These are phyloP conservation scores for Drosophila rufa DNA, from an alignment of 1,140 invertebrate species.

Conservation along the genomic window DNA sequence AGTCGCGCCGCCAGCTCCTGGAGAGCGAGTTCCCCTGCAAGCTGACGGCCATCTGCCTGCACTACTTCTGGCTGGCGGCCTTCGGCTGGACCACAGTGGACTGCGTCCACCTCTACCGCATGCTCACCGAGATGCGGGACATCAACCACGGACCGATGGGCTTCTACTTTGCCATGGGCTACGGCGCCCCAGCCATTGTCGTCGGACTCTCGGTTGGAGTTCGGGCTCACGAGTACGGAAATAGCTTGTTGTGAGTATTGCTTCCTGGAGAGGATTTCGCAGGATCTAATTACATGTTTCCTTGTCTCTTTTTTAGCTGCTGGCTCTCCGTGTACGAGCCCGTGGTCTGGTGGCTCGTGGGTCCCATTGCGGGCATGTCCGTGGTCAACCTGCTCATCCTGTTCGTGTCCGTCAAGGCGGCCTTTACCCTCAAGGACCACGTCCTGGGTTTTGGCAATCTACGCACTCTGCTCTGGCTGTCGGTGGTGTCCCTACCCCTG, in stretches of 20 bases:
- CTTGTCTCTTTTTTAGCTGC: slow-evolving; percentile 88
- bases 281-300: neutral
- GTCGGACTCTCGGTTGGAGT: slow-evolving; percentile 96
- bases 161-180: slow-evolving; percentile 97
- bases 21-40: slow-evolving; percentile 95
- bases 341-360: slow-evolving; percentile 96
- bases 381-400: slow-evolving; percentile 92
- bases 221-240: slow-evolving; percentile 97
- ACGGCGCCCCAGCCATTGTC: slow-evolving; percentile 96
- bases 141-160: slow-evolving; percentile 98
- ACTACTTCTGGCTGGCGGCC: slow-evolving; percentile 95
- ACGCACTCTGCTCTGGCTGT: slow-evolving; percentile 94
- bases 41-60: slow-evolving; percentile 94
- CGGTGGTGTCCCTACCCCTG: slow-evolving; percentile 91
- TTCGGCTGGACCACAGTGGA: slow-evolving; percentile 97
- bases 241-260: slow-evolving; percentile 94
- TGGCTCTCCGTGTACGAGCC: slow-evolving; percentile 97
- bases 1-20: slow-evolving; percentile 90
- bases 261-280: neutral
- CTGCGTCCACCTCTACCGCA: slow-evolving; percentile 96
- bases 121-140: slow-evolving; percentile 97
- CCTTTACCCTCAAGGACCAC: slow-evolving; percentile 95
- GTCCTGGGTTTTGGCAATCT: slow-evolving; percentile 96
- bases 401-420: slow-evolving; percentile 94
- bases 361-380: slow-evolving; percentile 92